Evolutionary conservation across 2,797 vertebrate genomes (phyloP), one percentile per base, ranked within the genome.

Genomic region (Pseudopleuronectes americanus): DNA sequence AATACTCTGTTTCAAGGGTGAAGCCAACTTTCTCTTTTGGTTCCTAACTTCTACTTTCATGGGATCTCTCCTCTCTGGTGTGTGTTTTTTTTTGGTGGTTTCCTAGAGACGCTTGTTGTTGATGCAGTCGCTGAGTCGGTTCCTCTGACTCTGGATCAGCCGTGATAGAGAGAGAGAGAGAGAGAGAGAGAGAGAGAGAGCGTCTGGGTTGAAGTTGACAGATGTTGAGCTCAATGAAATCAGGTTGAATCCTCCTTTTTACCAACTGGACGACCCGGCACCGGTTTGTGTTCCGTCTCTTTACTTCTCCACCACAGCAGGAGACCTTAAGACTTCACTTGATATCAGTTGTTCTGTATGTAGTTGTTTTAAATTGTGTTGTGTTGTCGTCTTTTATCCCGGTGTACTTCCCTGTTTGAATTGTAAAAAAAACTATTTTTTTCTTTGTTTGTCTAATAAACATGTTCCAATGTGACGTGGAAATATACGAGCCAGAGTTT

Each of bases 1-100:
- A 79, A 83, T 65, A 79, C 87, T 88, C 87, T 88, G 87, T 92
- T 90, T 89, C 84, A 89, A 92, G 89, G 83, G 86, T 84, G 70
- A 85, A 72, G 82, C 84, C 87, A 87, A 84, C 68, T 75, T 68
- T 43, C 64, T 77, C 68, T 47, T n/a, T 38, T 16, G 31, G 58
- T 48, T 68, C n/a, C 4, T 4, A 8, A 4, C 14, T 24, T 76
- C 60, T 60, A 23, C 28, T 52, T 60, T 28, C 77, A 16, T 45
- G 43, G 43, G 14, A 57, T 67, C 51, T 41, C 58, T 79, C 48
- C 57, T 47, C 31, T 67, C 36, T 38, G 12, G 36, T 63, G 64
- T 79, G 53, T n/a, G n/a, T n/a, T n/a, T 24, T 24, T 26, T 71
- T 77, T 43, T 57, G 71, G 47, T 81, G 68, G 64, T 60, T 31